phyloP scores from a whole-genome alignment of 2,113 vertebrate genomes.

The Corythornis vintsioides region DNA sequence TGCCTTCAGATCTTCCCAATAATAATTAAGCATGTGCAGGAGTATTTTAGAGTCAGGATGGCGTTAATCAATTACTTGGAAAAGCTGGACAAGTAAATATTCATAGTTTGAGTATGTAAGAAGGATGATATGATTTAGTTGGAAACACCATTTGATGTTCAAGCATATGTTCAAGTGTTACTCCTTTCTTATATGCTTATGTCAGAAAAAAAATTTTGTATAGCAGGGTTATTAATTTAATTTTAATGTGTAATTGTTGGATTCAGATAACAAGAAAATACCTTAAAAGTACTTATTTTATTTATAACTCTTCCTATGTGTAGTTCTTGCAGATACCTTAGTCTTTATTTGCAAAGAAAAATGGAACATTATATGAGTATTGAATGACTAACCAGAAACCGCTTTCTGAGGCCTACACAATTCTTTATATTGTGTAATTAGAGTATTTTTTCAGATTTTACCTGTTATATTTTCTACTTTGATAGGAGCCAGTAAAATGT shows the following conservation, averaged over 20 bases:
- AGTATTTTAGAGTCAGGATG: neutral
- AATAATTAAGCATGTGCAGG: neutral
- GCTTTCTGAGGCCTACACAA: neutral
- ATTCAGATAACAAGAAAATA: neutral
- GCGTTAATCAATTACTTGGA: neutral
- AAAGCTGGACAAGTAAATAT: neutral
- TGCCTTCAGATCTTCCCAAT: neutral
- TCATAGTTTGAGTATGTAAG: neutral
- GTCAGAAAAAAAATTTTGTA: neutral
- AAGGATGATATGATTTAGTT: neutral
- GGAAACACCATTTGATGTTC: neutral
- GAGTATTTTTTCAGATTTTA: neutral
- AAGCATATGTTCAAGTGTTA: neutral
- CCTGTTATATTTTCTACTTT: neutral
- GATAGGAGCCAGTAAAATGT: neutral
- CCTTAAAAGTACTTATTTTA: neutral
- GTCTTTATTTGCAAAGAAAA: neutral
- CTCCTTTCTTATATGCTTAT: neutral
- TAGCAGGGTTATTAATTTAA: neutral
- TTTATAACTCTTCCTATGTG: neutral
- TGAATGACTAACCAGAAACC: neutral
- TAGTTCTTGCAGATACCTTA: neutral
- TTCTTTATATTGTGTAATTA: neutral
- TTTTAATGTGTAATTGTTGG: neutral
- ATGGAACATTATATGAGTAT: neutral